phyloP scores from a whole-genome alignment of 2,797 vertebrate genomes.

The Tiaroga cobitis region DNA sequence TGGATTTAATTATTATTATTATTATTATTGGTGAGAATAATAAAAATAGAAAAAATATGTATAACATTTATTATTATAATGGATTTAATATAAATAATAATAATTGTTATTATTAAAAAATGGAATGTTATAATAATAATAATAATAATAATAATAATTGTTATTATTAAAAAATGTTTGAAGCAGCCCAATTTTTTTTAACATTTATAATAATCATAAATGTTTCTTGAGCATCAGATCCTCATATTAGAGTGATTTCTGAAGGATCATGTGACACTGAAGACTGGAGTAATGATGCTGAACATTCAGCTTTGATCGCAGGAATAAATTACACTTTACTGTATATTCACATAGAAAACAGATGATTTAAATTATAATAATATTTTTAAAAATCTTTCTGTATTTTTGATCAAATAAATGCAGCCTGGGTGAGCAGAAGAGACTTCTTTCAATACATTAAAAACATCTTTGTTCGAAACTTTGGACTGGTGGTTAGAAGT shows the following conservation, averaged over 20 bases:
- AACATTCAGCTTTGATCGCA: neutral
- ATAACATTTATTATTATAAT: too few species aligned
- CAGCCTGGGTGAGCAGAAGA: neutral
- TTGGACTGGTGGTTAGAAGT: too few species aligned
- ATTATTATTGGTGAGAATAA: too few species aligned
- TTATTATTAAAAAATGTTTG: too few species aligned
- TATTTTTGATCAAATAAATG: neutral
- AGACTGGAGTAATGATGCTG: neutral
- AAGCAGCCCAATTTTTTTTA: neutral
- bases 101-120: too few species aligned
- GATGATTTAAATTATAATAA: neutral
- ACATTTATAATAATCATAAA: neutral
- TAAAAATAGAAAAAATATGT: too few species aligned
- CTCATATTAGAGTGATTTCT: neutral
- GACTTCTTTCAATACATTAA: neutral
- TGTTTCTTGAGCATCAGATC: neutral
- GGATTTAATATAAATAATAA: too few species aligned
- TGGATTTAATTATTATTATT: too few species aligned
- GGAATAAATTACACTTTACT: neutral
- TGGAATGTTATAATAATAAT: too few species aligned
- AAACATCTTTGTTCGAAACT: too few species aligned
- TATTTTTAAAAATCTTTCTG: neutral
- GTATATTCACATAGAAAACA: neutral
- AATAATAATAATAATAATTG: too few species aligned
- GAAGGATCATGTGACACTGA: conserved; percentile 2